Evolutionary conservation across 2,113 vertebrate species (phyloP).

Genomic region (Ptilorrhoa leucosticta): DNA sequence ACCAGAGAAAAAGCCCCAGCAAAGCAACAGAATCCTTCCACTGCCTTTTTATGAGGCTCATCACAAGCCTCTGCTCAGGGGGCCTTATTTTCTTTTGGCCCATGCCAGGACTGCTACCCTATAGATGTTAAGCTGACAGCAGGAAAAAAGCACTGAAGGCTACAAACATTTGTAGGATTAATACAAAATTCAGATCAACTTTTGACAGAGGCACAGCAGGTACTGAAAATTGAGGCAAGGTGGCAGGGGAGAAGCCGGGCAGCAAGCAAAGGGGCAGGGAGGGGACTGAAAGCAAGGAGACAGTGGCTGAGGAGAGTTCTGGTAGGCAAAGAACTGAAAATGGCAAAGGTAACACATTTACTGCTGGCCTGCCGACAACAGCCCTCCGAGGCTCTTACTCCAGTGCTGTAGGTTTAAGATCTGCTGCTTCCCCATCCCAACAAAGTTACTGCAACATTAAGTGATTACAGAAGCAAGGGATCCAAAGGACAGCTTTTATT

Average conservation of each 20-base stretch:
- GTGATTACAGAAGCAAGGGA: background rate
- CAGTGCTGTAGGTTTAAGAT: background rate
- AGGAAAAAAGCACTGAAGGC: background rate
- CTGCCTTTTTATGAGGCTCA: background rate
- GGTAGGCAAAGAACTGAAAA: background rate
- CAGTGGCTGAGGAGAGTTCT: background rate
- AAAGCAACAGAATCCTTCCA: accelerated
- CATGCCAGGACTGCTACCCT: background rate
- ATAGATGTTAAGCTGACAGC: background rate
- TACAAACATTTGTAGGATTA: background rate
- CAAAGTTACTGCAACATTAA: background rate
- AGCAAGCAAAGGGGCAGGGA: background rate
- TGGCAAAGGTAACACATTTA: background rate
- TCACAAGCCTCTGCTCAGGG: background rate
- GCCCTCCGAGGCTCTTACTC: background rate
- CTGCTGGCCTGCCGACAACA: background rate
- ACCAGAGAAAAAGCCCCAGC: background rate
- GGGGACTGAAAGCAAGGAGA: background rate
- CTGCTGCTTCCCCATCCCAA: background rate
- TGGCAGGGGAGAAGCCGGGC: background rate
- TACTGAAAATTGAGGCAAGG: background rate
- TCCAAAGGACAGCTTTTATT: background rate
- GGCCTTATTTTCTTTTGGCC: background rate
- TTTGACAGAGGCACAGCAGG: background rate
- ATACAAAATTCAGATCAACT: background rate